Conservation (phyloP, 2,113 vertebrate species). For the chimpanzee (Pan troglodytes) region DNA sequence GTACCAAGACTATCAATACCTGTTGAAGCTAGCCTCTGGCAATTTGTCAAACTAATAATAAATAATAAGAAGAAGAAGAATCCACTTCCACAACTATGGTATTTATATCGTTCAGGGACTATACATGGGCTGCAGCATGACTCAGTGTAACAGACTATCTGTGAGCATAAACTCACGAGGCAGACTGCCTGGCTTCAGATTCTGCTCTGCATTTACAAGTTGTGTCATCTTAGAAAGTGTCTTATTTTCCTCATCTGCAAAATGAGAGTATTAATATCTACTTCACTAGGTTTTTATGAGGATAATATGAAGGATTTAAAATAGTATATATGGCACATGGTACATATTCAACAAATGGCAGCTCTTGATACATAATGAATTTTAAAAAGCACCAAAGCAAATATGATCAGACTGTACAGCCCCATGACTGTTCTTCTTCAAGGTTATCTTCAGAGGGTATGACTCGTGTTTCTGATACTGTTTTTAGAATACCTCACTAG, state of each 20-base stretch:
- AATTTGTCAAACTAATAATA: background rate
- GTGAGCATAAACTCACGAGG: background rate
- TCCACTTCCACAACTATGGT: background rate
- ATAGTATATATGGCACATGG: background rate
- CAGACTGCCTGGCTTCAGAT: background rate
- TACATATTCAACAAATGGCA: background rate
- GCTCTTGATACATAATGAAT: background rate
- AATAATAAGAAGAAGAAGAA: background rate
- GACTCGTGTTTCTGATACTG: background rate
- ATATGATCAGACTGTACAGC: background rate
- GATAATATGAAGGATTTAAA: background rate
- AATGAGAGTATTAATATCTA: background rate
- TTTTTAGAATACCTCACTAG: background rate
- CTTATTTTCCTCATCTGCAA: background rate
- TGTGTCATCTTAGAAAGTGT: background rate
- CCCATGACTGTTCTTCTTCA: background rate
- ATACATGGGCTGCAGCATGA: background rate
- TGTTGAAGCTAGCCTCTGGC: background rate
- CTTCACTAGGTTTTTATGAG: background rate
- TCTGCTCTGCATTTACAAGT: background rate
- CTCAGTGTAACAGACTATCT: accelerated
- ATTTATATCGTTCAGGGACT: background rate
- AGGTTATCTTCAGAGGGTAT: background rate
- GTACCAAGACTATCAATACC: background rate
- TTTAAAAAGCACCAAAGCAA: background rate